A percentile compares a stretch with the other conserved stretches of the same genome.
Evolutionary conservation across 2,113 vertebrate genomes (phyloP).

Genomic region (Gnathonemus longibarbis): DNA sequence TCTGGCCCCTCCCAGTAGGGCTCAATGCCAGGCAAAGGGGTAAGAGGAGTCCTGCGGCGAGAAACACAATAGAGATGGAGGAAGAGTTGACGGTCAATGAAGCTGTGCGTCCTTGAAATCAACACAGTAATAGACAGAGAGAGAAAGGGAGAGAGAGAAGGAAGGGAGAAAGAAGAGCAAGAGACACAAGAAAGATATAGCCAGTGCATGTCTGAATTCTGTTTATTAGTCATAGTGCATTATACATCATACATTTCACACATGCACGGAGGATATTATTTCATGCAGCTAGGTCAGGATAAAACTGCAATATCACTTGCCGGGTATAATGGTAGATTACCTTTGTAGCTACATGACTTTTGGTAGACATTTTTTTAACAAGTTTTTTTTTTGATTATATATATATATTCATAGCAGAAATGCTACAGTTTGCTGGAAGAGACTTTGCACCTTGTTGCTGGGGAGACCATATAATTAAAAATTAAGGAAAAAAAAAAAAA

Average conservation of each 20-base stretch:
- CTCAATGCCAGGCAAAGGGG: conserved; percentile 59
- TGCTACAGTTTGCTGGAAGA: conserved; percentile 8
- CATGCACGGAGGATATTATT: conserved; percentile 15
- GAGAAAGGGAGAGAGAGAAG: conserved; percentile 16
- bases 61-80: conserved; percentile 68
- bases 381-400: not conserved
- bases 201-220: conserved; percentile 14
- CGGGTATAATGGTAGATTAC: conserved; percentile 12
- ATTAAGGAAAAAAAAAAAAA: not conserved
- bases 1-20: conserved; percentile 60
- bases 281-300: conserved; percentile 21
- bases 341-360: conserved; percentile 18
- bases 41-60: conserved; percentile 63
- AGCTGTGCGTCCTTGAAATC: not conserved
- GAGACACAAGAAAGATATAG: conserved; percentile 26
- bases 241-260: conserved; percentile 19
- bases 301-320: not conserved
- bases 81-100: conserved; percentile 17
- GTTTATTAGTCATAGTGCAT: conserved; percentile 27
- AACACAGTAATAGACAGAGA: conserved; percentile 15
- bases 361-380: not conserved
- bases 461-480: not conserved
- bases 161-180: conserved; percentile 9
- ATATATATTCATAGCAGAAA: not conserved
- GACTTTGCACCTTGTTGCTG: conserved; percentile 11